Evolutionary conservation across 2,113 vertebrate species (phyloP).

Genomic region (Apteryx mantelli): DNA sequence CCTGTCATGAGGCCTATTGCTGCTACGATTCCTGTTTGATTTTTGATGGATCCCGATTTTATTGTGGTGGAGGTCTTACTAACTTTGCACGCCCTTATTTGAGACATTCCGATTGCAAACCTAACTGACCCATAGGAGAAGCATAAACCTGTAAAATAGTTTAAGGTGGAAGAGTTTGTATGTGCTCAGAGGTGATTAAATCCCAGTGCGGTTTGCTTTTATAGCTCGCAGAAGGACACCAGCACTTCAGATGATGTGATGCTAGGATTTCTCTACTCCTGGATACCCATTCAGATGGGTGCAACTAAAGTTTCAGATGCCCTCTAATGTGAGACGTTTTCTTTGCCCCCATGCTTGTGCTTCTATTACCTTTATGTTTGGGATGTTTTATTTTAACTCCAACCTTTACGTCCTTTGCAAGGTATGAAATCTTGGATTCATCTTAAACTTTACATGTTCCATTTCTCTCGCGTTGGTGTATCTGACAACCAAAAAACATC

Average conservation of each 20-base stretch:
- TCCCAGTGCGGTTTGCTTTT: background rate
- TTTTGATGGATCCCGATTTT: background rate
- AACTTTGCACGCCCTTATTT: background rate
- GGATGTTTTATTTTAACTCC: background rate
- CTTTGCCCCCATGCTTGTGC: background rate
- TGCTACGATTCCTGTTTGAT: background rate
- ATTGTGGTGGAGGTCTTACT: background rate
- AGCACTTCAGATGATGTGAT: background rate
- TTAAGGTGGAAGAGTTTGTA: background rate
- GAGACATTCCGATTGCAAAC: background rate
- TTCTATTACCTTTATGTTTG: background rate
- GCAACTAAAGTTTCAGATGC: background rate
- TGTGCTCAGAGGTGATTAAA: conserved; percentile 2
- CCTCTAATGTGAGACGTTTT: background rate
- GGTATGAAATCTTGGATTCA: background rate
- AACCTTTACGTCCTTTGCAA: background rate
- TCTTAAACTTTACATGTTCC: background rate
- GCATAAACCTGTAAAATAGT: conserved; percentile 1
- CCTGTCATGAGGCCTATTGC: background rate
- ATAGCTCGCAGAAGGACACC: background rate
- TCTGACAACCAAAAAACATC: conserved; percentile 5
- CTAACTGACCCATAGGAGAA: conserved; percentile 3
- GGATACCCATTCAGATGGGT: background rate
- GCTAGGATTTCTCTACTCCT: background rate
- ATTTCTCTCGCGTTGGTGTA: background rate